Percentiles rank a stretch among this genome's conserved stretches.
These are phyloP conservation scores for Agrenia bidenticulata DNA, from an alignment of 2,888 invertebrate genomes.

Conservation along the genomic window DNA sequence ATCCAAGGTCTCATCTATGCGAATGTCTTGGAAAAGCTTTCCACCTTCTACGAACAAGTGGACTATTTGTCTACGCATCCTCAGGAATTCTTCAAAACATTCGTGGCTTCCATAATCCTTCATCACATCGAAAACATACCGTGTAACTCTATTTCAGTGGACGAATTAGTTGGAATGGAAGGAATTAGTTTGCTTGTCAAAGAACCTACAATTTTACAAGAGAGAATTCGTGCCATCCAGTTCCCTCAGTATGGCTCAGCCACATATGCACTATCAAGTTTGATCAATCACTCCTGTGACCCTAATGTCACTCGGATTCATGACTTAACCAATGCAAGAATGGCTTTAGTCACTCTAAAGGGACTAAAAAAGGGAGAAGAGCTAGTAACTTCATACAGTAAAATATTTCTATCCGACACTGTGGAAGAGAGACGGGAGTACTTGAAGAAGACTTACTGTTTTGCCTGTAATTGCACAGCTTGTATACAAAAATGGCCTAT, in stretches of 20 bases:
- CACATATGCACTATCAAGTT: constrained; percentile 73
- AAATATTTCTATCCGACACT: constrained; percentile 69
- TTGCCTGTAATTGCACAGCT: constrained; percentile 74
- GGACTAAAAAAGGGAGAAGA: constrained; percentile 70
- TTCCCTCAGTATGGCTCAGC: constrained; percentile 65
- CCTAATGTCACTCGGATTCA: constrained; percentile 74
- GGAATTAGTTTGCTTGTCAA: constrained; percentile 29
- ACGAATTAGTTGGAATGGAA: constrained; percentile 42
- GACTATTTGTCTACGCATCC: constrained; percentile 25
- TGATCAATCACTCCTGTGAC: constrained; percentile 85
- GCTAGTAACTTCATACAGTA: constrained; percentile 78
- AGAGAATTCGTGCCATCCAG: constrained; percentile 34
- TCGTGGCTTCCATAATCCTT: constrained; percentile 60
- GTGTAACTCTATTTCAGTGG: constrained; percentile 67
- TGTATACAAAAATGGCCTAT: constrained; percentile 71
- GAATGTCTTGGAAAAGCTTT: constrained; percentile 31
- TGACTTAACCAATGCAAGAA: constrained; percentile 34
- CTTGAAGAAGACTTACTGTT: constrained; percentile 75
- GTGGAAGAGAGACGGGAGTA: constrained; percentile 61
- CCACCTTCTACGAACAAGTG: constrained; percentile 37
- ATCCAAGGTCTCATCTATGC: constrained; percentile 43
- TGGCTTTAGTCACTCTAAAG: constrained; percentile 63
- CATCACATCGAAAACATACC: constrained; percentile 78
- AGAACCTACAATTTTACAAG: constrained; percentile 32
- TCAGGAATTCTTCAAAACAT: constrained; percentile 38